Percentiles rank a stretch among this genome's conserved stretches.
Evolutionary conservation across 2,113 vertebrate species (phyloP).

Genomic region (Hemiscyllium ocellatum): DNA sequence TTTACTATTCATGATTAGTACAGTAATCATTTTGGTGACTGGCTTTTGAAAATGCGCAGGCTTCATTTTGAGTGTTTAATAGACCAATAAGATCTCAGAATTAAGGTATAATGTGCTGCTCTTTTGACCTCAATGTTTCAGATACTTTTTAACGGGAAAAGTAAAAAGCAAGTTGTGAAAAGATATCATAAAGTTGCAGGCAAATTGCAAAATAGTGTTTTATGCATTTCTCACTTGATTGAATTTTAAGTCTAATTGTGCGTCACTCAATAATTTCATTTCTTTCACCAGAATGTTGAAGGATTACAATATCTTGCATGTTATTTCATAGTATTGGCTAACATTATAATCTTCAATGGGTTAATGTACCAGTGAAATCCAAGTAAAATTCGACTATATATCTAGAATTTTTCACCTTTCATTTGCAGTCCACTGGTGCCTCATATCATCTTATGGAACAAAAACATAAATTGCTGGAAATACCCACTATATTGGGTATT

Average conservation of each 20-base stretch:
- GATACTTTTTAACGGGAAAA: not conserved
- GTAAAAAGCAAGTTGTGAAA: constrained; percentile 40
- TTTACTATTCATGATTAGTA: not conserved
- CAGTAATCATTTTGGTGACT: not conserved
- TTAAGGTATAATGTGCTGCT: constrained; percentile 39
- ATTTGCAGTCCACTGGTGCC: not conserved
- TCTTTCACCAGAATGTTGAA: constrained; percentile 39
- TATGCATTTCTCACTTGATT: constrained; percentile 37
- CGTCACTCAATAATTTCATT: constrained; percentile 31
- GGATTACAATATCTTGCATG: not conserved
- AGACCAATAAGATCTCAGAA: constrained; percentile 37
- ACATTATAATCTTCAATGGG: not conserved
- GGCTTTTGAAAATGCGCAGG: not conserved
- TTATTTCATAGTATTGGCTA: not conserved
- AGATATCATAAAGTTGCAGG: constrained; percentile 12
- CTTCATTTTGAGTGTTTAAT: not conserved
- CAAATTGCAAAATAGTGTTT: constrained; percentile 15
- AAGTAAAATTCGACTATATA: not conserved
- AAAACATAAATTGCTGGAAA: too few relatives aligned
- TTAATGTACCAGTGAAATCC: too few relatives aligned
- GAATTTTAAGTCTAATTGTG: constrained; percentile 39
- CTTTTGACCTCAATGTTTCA: not conserved
- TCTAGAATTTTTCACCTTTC: not conserved
- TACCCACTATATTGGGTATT: too few relatives aligned
- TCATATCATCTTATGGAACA: not conserved